These are phyloP conservation scores for Distichodus sexfasciatus DNA, from an alignment of 2,797 vertebrate genomes.

Conservation along the genomic window DNA sequence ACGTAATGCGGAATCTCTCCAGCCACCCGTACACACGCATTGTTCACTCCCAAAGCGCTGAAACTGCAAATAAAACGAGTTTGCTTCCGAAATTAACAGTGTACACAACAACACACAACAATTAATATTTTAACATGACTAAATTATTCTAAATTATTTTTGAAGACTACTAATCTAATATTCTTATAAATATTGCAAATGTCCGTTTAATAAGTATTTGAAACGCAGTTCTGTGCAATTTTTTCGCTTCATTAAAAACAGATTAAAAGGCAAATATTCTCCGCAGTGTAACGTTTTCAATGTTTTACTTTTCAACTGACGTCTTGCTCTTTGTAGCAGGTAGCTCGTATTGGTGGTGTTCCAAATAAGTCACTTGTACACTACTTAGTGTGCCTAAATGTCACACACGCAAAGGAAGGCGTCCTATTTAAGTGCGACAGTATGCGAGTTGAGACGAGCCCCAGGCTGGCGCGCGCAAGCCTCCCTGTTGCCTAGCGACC, in stretches of 20 bases:
- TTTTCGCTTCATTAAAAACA: background rate
- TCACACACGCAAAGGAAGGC: no score
- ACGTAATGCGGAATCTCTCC: constrained; percentile 81
- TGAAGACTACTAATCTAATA: no score
- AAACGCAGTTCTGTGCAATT: background rate
- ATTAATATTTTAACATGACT: background rate
- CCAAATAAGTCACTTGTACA: no score
- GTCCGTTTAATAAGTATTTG: no score
- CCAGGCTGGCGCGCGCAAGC: no score
- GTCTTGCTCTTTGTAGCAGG: no score
- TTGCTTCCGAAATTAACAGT: background rate
- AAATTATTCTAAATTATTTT: background rate
- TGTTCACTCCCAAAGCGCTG: background rate
- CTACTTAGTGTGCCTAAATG: no score
- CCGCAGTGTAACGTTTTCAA: background rate
- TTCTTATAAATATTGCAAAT: no score
- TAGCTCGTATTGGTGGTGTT: no score
- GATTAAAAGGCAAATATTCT: background rate
- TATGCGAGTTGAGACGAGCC: no score
- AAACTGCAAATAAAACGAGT: background rate
- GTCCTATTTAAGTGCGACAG: no score
- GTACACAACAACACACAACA: background rate
- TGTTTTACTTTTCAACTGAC: background rate
- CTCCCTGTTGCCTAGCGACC: constrained; percentile 27
- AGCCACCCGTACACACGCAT: background rate